Conservation (phyloP, 2,797 vertebrate species). For the Fringilla coelebs region DNA sequence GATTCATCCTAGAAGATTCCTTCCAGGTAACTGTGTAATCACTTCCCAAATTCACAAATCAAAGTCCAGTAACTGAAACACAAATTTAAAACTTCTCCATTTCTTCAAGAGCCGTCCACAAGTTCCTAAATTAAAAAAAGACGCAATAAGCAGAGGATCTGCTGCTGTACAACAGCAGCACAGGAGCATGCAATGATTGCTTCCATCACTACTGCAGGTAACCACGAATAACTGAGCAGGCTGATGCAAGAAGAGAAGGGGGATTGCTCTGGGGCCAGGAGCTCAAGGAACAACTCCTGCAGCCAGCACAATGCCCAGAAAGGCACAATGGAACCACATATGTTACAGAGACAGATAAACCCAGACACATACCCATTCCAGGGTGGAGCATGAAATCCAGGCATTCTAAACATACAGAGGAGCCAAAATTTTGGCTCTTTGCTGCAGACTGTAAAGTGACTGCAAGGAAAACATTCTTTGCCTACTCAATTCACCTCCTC, state of each 20-base stretch:
- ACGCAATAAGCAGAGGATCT: not conserved
- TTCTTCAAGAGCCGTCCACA: not conserved
- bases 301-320: not conserved
- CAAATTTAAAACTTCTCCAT: not conserved
- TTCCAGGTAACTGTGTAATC: not conserved
- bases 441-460: not conserved
- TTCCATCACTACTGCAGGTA: not conserved
- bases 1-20: not conserved
- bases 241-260: not conserved
- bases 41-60: not conserved
- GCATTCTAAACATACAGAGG: not conserved
- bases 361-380: rapidly evolving
- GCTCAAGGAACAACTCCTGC: not conserved
- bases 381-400: not conserved
- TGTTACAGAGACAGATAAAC: rapidly evolving
- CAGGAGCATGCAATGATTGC: rapidly evolving
- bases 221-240: not conserved
- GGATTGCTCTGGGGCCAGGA: not conserved
- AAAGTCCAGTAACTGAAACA: not conserved
- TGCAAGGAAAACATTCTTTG: not conserved
- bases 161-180: not conserved
- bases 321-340: not conserved
- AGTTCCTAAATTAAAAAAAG: not conserved
- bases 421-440: not conserved
- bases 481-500: not conserved